phyloP scores from a whole-genome alignment of 2,888 invertebrate genomes.

The Tachystola acroxantha region DNA sequence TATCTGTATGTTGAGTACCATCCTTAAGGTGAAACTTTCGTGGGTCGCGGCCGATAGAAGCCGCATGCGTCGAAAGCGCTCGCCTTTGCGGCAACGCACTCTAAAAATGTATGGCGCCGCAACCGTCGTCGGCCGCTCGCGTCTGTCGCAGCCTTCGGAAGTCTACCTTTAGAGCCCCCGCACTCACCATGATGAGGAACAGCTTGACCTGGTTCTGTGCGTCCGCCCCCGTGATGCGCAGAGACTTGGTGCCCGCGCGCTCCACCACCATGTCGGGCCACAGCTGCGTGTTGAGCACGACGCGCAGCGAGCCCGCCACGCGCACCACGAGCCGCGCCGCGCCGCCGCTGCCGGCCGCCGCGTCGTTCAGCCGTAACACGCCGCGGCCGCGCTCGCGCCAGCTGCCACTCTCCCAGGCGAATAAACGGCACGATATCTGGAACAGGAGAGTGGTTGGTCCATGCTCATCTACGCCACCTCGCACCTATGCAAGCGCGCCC shows the following conservation, averaged over 20 bases:
- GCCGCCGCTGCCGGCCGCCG: constrained; percentile 59
- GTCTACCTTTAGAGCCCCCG: too few species aligned
- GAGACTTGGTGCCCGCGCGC: constrained; percentile 90
- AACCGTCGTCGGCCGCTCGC: too few species aligned
- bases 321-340: constrained; percentile 90
- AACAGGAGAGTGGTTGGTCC: too few species aligned
- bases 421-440: constrained; percentile 91
- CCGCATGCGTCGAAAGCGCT: too few species aligned
- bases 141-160: too few species aligned
- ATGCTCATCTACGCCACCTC: too few species aligned
- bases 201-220: constrained; percentile 90
- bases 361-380: constrained; percentile 91
- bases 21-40: too few species aligned
- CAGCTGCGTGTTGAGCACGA: constrained; percentile 94
- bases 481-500: too few species aligned
- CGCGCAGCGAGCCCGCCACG: constrained; percentile 91
- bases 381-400: constrained; percentile 97
- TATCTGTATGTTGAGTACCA: too few species aligned
- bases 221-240: constrained; percentile 92
- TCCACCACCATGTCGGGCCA: constrained; percentile 96
- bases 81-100: too few species aligned
- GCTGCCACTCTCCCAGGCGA: constrained; percentile 90
- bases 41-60: too few species aligned
- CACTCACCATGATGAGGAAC: constrained; percentile 88
- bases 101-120: too few species aligned